Conservation (phyloP, 2,797 vertebrate species). For the Hylomyscus alleni region DNA sequence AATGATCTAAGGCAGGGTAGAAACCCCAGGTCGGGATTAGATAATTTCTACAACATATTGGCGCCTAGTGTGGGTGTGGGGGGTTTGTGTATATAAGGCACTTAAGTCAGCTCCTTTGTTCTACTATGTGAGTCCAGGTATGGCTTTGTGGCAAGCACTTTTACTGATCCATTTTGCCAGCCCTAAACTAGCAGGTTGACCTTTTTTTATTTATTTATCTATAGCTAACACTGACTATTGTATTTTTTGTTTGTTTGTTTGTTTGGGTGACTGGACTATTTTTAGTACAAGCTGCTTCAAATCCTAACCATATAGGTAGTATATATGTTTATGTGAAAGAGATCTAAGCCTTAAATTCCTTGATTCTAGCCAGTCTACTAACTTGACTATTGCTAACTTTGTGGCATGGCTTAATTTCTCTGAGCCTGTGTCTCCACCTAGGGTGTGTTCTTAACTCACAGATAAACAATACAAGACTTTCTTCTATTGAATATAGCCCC, state of each 20-base stretch:
- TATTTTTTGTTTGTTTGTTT: not conserved
- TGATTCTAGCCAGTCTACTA: not conserved
- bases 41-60: not conserved
- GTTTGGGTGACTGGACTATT: not conserved
- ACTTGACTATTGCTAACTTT: constrained; percentile 16
- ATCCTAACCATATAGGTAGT: constrained; percentile 32
- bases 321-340: not conserved
- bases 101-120: not conserved
- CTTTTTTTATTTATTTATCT: not conserved
- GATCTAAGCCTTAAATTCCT: not conserved
- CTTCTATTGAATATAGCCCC: not conserved
- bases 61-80: not conserved
- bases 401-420: not conserved
- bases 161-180: not conserved
- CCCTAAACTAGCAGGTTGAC: not conserved
- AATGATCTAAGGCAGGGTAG: not conserved
- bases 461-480: constrained; percentile 28
- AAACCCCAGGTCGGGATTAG: not conserved
- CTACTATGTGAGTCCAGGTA: not conserved
- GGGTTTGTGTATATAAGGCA: not conserved
- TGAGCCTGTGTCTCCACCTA: not conserved
- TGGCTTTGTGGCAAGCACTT: not conserved
- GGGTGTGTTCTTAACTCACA: not conserved
- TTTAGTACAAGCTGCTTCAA: constrained; percentile 46
- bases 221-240: constrained; percentile 12